These are phyloP conservation scores for Liopterus haemorrhoidalis DNA, from an alignment of 2,888 invertebrate genomes.

Conservation along the genomic window DNA sequence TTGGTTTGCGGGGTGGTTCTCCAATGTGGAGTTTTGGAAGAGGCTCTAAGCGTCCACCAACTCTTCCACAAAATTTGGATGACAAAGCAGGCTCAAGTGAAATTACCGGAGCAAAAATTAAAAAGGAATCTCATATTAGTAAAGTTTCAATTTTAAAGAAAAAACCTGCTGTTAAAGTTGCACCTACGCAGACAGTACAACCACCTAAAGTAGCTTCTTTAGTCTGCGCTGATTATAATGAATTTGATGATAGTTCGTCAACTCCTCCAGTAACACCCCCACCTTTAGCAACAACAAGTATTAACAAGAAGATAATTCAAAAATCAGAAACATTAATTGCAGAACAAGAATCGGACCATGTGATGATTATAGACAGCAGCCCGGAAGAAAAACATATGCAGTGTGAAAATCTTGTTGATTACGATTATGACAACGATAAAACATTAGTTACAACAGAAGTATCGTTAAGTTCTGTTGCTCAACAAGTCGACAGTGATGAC, in stretches of 20 bases:
- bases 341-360: conserved; percentile 35
- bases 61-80: conserved; percentile 35
- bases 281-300: conserved; percentile 34
- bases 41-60: conserved; percentile 44
- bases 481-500: conserved; percentile 54
- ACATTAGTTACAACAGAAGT: conserved; percentile 54
- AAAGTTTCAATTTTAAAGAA: conserved; percentile 58
- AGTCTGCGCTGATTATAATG: conserved; percentile 55
- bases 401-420: conserved; percentile 52
- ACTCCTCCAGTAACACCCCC: conserved; percentile 53
- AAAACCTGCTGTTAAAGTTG: conserved; percentile 44
- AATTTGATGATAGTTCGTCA: conserved; percentile 55
- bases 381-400: conserved; percentile 45
- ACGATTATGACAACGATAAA: conserved; percentile 55
- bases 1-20: conserved; percentile 60
- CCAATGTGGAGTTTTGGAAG: conserved; percentile 56
- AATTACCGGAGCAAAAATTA: conserved; percentile 36
- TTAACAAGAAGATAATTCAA: conserved; percentile 33
- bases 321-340: conserved; percentile 30
- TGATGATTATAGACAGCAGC: conserved; percentile 34
- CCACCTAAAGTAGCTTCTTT: conserved; percentile 48
- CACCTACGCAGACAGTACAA: conserved; percentile 40
- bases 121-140: conserved; percentile 47
- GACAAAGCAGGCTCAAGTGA: conserved; percentile 29
- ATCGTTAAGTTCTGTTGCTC: conserved; percentile 54